Base-by-base conservation (phyloP, 2,113 vertebrate species). In the Cynopterus brachyotis region DNA sequence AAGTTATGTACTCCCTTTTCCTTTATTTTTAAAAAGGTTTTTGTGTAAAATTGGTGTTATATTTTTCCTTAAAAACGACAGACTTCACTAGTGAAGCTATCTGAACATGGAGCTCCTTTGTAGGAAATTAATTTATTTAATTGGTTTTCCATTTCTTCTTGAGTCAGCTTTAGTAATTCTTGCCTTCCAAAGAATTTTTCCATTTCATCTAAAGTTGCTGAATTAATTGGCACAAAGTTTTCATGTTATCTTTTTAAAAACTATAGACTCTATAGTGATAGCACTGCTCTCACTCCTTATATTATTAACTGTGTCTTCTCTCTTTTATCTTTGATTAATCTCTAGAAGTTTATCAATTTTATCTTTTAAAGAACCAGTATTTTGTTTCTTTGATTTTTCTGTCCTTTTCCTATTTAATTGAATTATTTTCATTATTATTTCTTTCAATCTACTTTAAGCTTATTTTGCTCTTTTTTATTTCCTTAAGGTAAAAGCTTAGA, bases 21-120 rank as follows among this genome's bases (percentile, higher is more conserved):
- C 45, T 81, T 15, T 42, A 91, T 62, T 91, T 96, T 94, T 53
- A 11, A 83, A 75, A 60, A 83, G 59, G 85, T 13, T 70, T 96
- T 15, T 86, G 37, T 35, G 22, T 59, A 70, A 24, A 75, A 86
- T 30, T 90, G 19, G 0, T 78, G 19, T 30, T 67, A 13, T 24
- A 83, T 22, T 50, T 19, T 76, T 13, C 70, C 67, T 94, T 82
- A 87, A 91, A 45, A 62, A n/a, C 89, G 55, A 62, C 0, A 64
- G 30, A 80, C 55, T 40, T 82, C 3, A 62, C 59, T 59, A 66
- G 20, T 50, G 50, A 75, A 91, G 80, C n/a, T n/a, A 69, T 26
- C 62, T 42, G 24, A 16, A 32, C 20, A 22, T 87, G 17, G 47
- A 69, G 40, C 53, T 87, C 76, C 67, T 87, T 67, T 76, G 1